Evolutionary conservation across 2,113 vertebrate species (phyloP).

Genomic region (Paradoxurus hermaphroditus): DNA sequence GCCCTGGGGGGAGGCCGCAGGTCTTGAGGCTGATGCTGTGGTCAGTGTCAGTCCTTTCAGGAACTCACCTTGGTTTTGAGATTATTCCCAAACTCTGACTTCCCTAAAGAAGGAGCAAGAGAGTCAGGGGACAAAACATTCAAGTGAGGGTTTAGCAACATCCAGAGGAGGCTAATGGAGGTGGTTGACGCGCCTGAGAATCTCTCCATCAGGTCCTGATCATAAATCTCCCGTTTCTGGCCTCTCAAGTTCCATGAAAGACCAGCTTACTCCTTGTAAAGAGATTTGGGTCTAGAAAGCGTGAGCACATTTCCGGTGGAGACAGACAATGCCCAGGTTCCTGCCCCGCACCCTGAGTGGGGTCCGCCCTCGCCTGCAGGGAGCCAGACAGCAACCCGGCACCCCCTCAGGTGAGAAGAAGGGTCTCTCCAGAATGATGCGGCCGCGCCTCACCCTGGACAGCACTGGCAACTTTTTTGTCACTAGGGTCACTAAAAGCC

Average conservation of each 20-base stretch:
- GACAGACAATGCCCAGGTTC: background rate
- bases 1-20: background rate
- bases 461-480: slow-evolving; percentile 41
- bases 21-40: background rate
- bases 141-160: background rate
- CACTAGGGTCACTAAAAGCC: slow-evolving; percentile 66
- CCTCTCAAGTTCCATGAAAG: rapidly evolving
- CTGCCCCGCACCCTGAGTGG: background rate
- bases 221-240: background rate
- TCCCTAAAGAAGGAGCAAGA: background rate
- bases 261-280: background rate
- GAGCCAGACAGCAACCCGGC: rapidly evolving
- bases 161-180: background rate
- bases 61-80: background rate
- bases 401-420: background rate
- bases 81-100: background rate
- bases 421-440: background rate
- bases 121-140: background rate
- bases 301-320: background rate
- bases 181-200: background rate
- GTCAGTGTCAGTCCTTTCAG: background rate
- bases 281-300: background rate
- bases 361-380: rapidly evolving
- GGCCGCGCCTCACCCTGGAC: slow-evolving; percentile 38
- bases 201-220: background rate